Conservation (phyloP, 2,888 invertebrate species). For the Cerceris rybyensis region DNA sequence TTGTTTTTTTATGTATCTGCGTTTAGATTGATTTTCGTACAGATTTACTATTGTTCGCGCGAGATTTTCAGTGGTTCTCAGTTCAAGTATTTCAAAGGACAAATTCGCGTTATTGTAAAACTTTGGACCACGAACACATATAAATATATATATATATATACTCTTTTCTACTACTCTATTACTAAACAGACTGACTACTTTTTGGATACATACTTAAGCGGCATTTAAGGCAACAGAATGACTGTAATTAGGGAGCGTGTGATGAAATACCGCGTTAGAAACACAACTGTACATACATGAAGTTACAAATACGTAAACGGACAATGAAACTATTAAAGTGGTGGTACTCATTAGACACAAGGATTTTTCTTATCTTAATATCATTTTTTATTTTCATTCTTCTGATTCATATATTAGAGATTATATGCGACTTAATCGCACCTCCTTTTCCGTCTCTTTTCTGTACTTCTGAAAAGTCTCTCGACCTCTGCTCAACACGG, state of each 20-base stretch:
- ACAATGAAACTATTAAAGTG: slow-evolving; percentile 55
- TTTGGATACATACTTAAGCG: slow-evolving; percentile 73
- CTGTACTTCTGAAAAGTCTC: no score
- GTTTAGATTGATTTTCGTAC: slow-evolving; percentile 6
- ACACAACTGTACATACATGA: slow-evolving; percentile 56
- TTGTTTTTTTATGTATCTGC: slow-evolving; percentile 21
- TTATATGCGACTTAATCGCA: no score
- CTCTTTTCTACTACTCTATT: slow-evolving; percentile 67
- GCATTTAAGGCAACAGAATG: slow-evolving; percentile 53
- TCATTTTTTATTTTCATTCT: slow-evolving; percentile 14
- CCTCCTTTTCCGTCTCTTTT: no score
- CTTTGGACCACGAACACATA: slow-evolving; percentile 61
- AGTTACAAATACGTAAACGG: slow-evolving; percentile 46
- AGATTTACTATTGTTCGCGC: not conserved
- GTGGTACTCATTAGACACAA: slow-evolving; percentile 53
- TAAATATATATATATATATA: slow-evolving; percentile 35
- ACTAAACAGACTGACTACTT: slow-evolving; percentile 79
- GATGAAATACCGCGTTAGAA: slow-evolving; percentile 46
- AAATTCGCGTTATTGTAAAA: slow-evolving; percentile 32
- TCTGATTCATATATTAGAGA: not conserved
- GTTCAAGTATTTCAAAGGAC: slow-evolving; percentile 8
- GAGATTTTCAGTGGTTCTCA: slow-evolving; percentile 6
- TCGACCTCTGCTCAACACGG: not conserved
- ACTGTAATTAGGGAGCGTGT: slow-evolving; percentile 51
- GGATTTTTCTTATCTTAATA: slow-evolving; percentile 3